A percentile compares a stretch with the other conserved stretches of the same genome.
Evolutionary conservation across 2,888 invertebrate genomes (phyloP).

Genomic region (Mayetiola destructor): DNA sequence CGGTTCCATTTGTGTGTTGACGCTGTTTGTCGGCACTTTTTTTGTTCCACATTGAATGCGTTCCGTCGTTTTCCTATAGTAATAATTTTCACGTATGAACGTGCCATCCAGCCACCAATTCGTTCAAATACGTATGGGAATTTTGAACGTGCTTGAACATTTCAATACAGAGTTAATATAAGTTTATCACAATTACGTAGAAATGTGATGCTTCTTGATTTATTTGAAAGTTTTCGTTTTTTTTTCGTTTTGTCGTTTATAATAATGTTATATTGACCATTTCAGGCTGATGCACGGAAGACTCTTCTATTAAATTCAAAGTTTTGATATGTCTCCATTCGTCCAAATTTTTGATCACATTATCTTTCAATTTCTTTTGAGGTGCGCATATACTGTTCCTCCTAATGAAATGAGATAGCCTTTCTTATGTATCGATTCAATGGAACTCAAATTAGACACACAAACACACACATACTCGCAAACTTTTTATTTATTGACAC

Average conservation of each 20-base stretch:
- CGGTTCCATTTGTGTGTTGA: neutral
- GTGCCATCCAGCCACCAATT: neutral
- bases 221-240: neutral
- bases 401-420: neutral
- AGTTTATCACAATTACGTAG: neutral
- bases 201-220: neutral
- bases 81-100: too few species aligned
- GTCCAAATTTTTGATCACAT: too few species aligned
- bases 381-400: too few species aligned
- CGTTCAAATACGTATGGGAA: neutral
- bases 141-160: neutral
- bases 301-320: too few species aligned
- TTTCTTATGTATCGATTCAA: constrained; percentile 11
- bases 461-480: neutral
- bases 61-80: too few species aligned
- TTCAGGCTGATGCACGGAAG: neutral
- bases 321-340: too few species aligned
- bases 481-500: neutral
- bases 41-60: too few species aligned
- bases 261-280: neutral
- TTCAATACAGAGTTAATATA: neutral
- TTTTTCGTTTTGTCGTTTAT: neutral
- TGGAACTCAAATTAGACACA: constrained; percentile 1
- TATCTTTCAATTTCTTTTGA: too few species aligned
- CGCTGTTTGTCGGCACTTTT: neutral